Conservation (phyloP, 30 jellyfish, hydroid and myxozoan species). For the Mastigias papua region DNA sequence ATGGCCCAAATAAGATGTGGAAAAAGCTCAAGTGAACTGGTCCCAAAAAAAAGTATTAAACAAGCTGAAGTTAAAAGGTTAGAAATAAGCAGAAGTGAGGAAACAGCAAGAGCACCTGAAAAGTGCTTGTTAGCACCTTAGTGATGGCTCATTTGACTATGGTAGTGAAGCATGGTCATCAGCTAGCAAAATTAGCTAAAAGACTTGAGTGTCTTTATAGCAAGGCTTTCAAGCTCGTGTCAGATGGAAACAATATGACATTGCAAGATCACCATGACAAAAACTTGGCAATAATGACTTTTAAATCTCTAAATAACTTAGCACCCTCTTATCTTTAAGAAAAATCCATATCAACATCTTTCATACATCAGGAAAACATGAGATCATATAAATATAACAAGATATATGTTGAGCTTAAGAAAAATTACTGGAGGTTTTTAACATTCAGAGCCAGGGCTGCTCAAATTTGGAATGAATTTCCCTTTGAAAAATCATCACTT, state of each 20-base stretch:
- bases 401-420: slow-evolving; percentile 5
- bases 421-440: slow-evolving; percentile 26
- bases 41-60: too few relatives aligned
- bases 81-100: too few relatives aligned
- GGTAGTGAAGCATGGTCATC: too few relatives aligned
- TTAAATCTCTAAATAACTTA: not conserved
- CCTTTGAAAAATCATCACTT: not conserved
- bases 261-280: not conserved
- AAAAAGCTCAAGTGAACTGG: too few relatives aligned
- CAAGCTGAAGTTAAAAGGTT: too few relatives aligned
- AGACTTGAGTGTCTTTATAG: slow-evolving; percentile 8
- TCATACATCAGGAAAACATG: slow-evolving; percentile 9
- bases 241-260: too few relatives aligned
- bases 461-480: slow-evolving; percentile 14
- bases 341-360: not conserved
- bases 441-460: slow-evolving; percentile 27
- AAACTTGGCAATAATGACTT: slow-evolving; percentile 15
- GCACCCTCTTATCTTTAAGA: too few relatives aligned
- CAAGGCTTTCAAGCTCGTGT: slow-evolving; percentile 12
- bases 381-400: slow-evolving; percentile 24
- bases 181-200: slow-evolving; percentile 40
- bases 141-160: slow-evolving; percentile 36
- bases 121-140: slow-evolving; percentile 20
- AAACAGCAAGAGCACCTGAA: not conserved
- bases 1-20: too few relatives aligned